Conservation (phyloP, 1,140 invertebrate genomes). For the Micrasema minimum region DNA sequence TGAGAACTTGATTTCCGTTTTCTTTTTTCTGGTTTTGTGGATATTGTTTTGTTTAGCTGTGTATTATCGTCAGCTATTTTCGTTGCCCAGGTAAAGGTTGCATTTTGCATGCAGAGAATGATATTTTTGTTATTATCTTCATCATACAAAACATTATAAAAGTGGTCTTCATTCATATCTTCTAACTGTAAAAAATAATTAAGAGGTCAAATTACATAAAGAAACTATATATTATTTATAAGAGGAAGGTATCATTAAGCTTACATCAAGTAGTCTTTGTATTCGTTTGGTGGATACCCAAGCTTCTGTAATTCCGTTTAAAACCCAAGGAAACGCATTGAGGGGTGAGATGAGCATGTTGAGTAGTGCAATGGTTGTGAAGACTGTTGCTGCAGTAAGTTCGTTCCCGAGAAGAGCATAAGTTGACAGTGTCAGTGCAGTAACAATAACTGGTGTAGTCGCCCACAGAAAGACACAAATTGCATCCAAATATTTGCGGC, state of each 20-base stretch:
- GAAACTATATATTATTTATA: too few species aligned
- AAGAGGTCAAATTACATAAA: too few species aligned
- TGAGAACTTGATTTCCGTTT: slow-evolving; percentile 23
- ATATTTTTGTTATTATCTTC: slow-evolving; percentile 62
- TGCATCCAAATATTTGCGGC: slow-evolving; percentile 97
- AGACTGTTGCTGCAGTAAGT: slow-evolving; percentile 89
- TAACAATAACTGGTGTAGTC: slow-evolving; percentile 95
- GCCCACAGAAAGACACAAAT: slow-evolving; percentile 99
- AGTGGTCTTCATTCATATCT: slow-evolving; percentile 70
- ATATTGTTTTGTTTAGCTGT: slow-evolving; percentile 17
- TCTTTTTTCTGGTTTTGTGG: slow-evolving; percentile 26
- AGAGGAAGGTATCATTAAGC: slow-evolving; percentile 39
- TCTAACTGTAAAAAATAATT: slow-evolving; percentile 64
- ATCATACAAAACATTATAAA: slow-evolving; percentile 59
- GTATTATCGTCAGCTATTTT: slow-evolving; percentile 40
- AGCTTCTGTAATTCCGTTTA: slow-evolving; percentile 95
- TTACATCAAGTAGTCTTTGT: slow-evolving; percentile 78
- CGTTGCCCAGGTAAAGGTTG: slow-evolving; percentile 63
- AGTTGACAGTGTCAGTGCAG: slow-evolving; percentile 89
- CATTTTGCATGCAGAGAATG: slow-evolving; percentile 64
- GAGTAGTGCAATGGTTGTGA: slow-evolving; percentile 93
- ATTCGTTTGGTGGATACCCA: slow-evolving; percentile 90
- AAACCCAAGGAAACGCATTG: slow-evolving; percentile 98
- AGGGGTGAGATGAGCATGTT: slow-evolving; percentile 96
- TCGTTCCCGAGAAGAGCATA: slow-evolving; percentile 86